Evolutionary conservation across 2,888 invertebrate species (phyloP), one percentile per base, ranked within the genome.

Genomic region (Dyspetes luteomarginatus): DNA sequence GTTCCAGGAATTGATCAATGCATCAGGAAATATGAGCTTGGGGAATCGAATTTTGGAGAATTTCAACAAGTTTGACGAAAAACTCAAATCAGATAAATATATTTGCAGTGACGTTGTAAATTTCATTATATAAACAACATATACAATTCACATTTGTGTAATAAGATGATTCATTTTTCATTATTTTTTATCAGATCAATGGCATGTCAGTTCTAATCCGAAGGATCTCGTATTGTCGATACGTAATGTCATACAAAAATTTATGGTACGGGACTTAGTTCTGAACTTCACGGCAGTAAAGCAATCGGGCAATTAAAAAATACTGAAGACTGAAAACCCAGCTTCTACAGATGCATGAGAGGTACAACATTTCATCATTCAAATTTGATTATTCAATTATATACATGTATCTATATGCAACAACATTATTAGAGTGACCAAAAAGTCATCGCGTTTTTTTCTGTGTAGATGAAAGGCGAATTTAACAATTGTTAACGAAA

Each of bases 41-140:
- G 73, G 4, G 62, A 73, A 30, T 22, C 64, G 22, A 52, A 73
- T 17, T 2, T 17, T 73, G 28, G 52, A 62, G 17, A 41, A 64
- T 9, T 73, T 73, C 41, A 9, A 73, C 15, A n/a, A 52, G 9
- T 73, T 73, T 15, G 52, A 64, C 52, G 43, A 62, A 4, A 73
- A 41, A 43, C 17, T 64, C 9, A 52, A 50, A 50, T 7, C 62
- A 3, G 50, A 60, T 17, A 50, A 60, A 72, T 4, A 22, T 30
- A n/a, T 72, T 58, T 45, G 71, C 45, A 4, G 28, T 22, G 71
- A 60, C n/a, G 41, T 71, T 36, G 71, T 71, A 71, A 28, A 60
- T 36, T 65, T 30, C 30, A 62, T 36, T 62, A 19, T 62, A 26
- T 55, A 26, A 24, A 22, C n/a, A 55, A 26, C 3, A 26, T 15